Evolutionary conservation across 2,888 invertebrate genomes (phyloP).

Genomic region (Oegoconia quadripuncta): DNA sequence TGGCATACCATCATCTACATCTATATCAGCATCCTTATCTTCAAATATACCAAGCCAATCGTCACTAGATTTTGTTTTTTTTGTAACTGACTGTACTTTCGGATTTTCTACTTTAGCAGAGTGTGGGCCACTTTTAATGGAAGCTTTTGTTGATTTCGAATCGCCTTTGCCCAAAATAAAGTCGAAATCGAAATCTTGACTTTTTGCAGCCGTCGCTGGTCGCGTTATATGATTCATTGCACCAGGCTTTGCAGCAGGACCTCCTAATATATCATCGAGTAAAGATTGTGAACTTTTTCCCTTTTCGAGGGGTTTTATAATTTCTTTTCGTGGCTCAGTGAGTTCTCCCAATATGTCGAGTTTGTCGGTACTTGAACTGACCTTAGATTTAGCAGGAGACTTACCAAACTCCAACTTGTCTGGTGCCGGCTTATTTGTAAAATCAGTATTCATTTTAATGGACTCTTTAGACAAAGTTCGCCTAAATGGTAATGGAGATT

Average conservation of each 20-base stretch:
- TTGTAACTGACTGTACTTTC: slow-evolving; percentile 33
- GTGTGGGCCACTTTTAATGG: slow-evolving; percentile 34
- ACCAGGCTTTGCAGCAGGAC: slow-evolving; percentile 48
- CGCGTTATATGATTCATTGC: slow-evolving; percentile 31
- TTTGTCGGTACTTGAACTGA: slow-evolving; percentile 44
- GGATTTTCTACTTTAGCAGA: slow-evolving; percentile 30
- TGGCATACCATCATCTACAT: slow-evolving; percentile 51
- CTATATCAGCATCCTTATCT: slow-evolving; percentile 44
- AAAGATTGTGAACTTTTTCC: slow-evolving; percentile 67
- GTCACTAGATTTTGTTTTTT: slow-evolving; percentile 49
- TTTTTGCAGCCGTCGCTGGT: slow-evolving; percentile 43
- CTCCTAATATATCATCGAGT: slow-evolving; percentile 77
- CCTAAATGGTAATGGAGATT: slow-evolving; percentile 42
- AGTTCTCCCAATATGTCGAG: slow-evolving; percentile 51
- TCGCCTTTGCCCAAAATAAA: slow-evolving; percentile 52
- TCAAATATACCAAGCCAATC: slow-evolving; percentile 73
- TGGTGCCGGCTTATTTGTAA: slow-evolving; percentile 15
- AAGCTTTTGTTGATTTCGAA: slow-evolving; percentile 31
- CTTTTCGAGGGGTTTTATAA: slow-evolving; percentile 43
- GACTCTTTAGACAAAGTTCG: slow-evolving; percentile 51
- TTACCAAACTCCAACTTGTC: slow-evolving; percentile 32
- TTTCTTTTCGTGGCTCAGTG: slow-evolving; percentile 39
- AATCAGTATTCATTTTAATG: slow-evolving; percentile 34
- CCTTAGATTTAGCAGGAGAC: slow-evolving; percentile 51
- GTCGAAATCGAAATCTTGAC: slow-evolving; percentile 58